A percentile compares a stretch with the other conserved stretches of the same genome.
Evolutionary conservation across 2,888 invertebrate species (phyloP).

Genomic region (Carterocephalus palaemon): DNA sequence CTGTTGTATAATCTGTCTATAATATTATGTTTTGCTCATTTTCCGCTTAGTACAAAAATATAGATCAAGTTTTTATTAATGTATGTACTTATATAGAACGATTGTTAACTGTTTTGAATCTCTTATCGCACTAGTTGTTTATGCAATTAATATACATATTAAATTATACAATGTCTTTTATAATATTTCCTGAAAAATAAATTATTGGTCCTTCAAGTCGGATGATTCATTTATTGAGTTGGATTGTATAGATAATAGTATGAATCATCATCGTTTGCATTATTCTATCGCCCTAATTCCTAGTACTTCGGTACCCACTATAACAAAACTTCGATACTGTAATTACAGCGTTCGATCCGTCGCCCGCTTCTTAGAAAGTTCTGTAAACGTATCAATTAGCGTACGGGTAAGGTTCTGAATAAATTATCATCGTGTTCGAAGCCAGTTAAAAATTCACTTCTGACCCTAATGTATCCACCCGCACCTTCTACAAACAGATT

Average conservation of each 20-base stretch:
- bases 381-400: slow-evolving; percentile 58
- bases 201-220: slow-evolving; percentile 29
- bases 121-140: slow-evolving; percentile 52
- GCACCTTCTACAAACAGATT: slow-evolving; percentile 56
- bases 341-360: slow-evolving; percentile 40
- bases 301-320: slow-evolving; percentile 4
- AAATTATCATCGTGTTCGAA: slow-evolving; percentile 48
- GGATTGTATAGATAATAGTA: too few species aligned
- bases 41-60: slow-evolving; percentile 11
- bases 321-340: slow-evolving; percentile 30
- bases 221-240: too few species aligned
- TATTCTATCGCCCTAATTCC: too few species aligned
- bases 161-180: slow-evolving; percentile 34
- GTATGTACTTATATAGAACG: slow-evolving; percentile 36
- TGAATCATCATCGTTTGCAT: too few species aligned
- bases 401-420: slow-evolving; percentile 51
- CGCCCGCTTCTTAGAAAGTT: slow-evolving; percentile 43
- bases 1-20: slow-evolving; percentile 7
- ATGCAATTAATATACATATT: slow-evolving; percentile 41
- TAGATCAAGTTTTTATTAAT: slow-evolving; percentile 3
- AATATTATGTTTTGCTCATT: slow-evolving; percentile 12
- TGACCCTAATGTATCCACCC: slow-evolving; percentile 54
- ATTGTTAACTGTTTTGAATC: slow-evolving; percentile 47
- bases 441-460: slow-evolving; percentile 49
- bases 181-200: slow-evolving; percentile 23